Percentiles rank a stretch among this genome's conserved stretches.
Evolutionary conservation across 1,140 invertebrate genomes (phyloP).

Genomic region (Drepana arcuata): DNA sequence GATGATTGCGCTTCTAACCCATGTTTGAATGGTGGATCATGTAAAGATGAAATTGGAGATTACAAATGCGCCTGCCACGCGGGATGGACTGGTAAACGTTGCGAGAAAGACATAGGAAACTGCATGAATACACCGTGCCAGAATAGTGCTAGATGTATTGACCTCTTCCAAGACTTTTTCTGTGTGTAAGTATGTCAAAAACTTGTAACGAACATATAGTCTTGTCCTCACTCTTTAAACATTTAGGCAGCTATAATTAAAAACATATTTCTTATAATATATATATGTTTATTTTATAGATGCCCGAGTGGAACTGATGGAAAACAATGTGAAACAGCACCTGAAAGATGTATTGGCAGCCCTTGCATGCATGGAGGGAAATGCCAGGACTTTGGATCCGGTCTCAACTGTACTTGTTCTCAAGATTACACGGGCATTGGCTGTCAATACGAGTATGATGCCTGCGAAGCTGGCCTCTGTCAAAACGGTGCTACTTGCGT

Average conservation of each 20-base stretch:
- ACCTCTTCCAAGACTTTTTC: constrained; percentile 96
- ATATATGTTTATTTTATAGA: constrained; percentile 42
- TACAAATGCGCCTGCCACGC: constrained; percentile 88
- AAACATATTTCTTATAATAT: too few species aligned
- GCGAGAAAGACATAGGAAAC: constrained; percentile 89
- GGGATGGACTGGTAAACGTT: constrained; percentile 91
- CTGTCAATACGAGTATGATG: constrained; percentile 95
- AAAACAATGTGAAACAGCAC: constrained; percentile 95
- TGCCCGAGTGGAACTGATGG: constrained; percentile 95
- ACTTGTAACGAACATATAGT: too few species aligned
- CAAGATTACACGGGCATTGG: constrained; percentile 89
- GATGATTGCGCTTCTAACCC: constrained; percentile 92
- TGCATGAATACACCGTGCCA: constrained; percentile 90
- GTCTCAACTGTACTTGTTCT: constrained; percentile 93
- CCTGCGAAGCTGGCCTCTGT: constrained; percentile 89
- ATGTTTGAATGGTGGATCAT: constrained; percentile 91
- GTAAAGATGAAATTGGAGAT: constrained; percentile 87
- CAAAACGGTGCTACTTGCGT: constrained; percentile 94
- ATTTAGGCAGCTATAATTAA: too few species aligned
- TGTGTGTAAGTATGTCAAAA: constrained; percentile 95
- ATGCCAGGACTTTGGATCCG: constrained; percentile 95
- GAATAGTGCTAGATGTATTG: constrained; percentile 93
- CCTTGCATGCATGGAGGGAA: constrained; percentile 96
- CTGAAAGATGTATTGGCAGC: constrained; percentile 94
- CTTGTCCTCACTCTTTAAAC: too few species aligned